Base-by-base conservation (phyloP, 1,140 invertebrate genomes). In the Nephila pilipes region DNA sequence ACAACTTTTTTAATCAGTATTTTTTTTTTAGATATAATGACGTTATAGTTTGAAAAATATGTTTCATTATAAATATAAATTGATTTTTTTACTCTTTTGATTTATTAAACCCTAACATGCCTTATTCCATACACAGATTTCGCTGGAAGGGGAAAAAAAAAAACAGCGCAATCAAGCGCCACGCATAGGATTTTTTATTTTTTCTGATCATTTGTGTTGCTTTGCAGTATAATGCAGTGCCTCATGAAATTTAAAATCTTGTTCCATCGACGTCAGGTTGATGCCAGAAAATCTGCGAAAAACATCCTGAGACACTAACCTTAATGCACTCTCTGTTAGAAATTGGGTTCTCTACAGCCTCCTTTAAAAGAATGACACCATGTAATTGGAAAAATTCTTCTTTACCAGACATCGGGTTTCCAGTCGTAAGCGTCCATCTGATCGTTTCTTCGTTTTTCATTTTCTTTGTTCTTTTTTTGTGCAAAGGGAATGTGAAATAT, bases 381-480 rank as follows among this genome's bases (percentile, higher is more conserved):
- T 83, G 55, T 83, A 83, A 83, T 91, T 91, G 79, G 57, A 65
- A 81, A 91, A 91, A 83, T 63, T 63, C 36, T 60, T 46, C 25
- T 14, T 65, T 63, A 63, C 79, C 79, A 69, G 79, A 36, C 75
- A 90, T 94, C 22, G 65, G 57, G 32, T 57, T 79, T 88, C 58
- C 69, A 46, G 16, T 29, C 46, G 10, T 65, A 69, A 92, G 20
- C 85, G 10, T 88, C 22, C 29, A 12, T 60, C 16, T 69, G 85
- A 88, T 69, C 32, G 80, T 63, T 93, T 88, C 32, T 46, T 93
- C 36, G 16, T 2, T 5, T 36, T 79, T 65, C 18, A 25, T 75
- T 87, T 57, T n/a, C 12, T n/a, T 65, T 60, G 69, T n/a, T n/a
- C n/a, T n/a, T n/a, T 18, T 29, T 46, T 46, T 60, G n/a, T 32